These are phyloP conservation scores for Lasioglossum oenotherae DNA, from an alignment of 2,888 invertebrate genomes.

Conservation along the genomic window DNA sequence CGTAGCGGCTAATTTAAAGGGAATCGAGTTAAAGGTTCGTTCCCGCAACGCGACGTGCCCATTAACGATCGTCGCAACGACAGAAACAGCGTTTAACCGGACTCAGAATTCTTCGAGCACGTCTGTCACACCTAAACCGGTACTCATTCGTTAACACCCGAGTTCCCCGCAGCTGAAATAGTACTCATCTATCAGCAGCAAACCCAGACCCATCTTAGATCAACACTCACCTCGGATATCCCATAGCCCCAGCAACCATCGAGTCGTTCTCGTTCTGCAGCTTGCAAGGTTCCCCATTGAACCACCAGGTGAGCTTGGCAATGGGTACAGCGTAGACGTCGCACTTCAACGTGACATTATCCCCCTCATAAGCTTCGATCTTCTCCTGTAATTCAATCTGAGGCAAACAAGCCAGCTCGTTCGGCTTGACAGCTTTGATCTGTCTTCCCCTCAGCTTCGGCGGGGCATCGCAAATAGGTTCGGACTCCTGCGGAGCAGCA, in stretches of 20 bases:
- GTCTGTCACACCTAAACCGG: not conserved
- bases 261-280: conserved; percentile 88
- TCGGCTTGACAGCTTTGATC: conserved; percentile 88
- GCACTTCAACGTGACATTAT: conserved; percentile 92
- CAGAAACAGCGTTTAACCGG: not conserved
- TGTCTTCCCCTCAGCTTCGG: conserved; percentile 88
- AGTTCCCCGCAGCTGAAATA: too few relatives aligned
- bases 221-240: conserved; percentile 65
- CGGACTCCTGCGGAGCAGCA: conserved; percentile 91
- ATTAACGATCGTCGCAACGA: not conserved
- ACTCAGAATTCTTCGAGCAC: not conserved
- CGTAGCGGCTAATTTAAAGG: not conserved
- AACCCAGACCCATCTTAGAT: not conserved
- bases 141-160: not conserved
- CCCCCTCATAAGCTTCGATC: conserved; percentile 91
- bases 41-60: conserved; percentile 6
- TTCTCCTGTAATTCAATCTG: conserved; percentile 91
- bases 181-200: not conserved
- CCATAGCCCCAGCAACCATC: conserved; percentile 53
- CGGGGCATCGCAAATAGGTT: conserved; percentile 91
- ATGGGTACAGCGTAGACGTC: conserved; percentile 92
- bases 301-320: conserved; percentile 93
- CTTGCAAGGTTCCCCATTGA: conserved; percentile 89
- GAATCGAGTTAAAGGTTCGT: not conserved
- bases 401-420: conserved; percentile 93